Evolutionary conservation across 2,888 invertebrate species (phyloP), one percentile per base, ranked within the genome.

Genomic region (Sphecodes monilicornis): DNA sequence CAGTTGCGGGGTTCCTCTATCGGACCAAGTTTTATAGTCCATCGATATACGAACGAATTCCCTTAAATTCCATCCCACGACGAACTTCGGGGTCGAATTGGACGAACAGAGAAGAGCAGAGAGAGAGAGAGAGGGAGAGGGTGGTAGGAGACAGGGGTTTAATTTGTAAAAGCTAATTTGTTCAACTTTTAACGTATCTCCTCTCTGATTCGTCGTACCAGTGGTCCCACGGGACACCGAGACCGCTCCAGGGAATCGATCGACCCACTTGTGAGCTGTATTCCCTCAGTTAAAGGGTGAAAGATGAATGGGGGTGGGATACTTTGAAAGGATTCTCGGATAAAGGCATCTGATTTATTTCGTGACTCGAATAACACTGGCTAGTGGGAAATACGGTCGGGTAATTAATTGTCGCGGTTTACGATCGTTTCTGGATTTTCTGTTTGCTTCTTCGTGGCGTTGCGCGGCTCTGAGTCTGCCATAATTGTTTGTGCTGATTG

Each of bases 141-240:
- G 72, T 11, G 46, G 32, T 26, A n/a, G 46, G 32, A 41, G 88
- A 88, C 29, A 89, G 36, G 90, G 91, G 90, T 94, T 93, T 93
- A 92, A 94, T 94, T 94, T 93, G 94, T 93, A 92, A 92, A 93
- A 94, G 93, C 92, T 94, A 93, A 94, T 94, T 94, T 91, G 90
- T 89, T 91, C 85, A 93, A 94, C 92, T 93, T 93, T 93, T 93
- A 88, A 90, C 87, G 82, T 86, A 32, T 72, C 72, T 76, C 75
- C 64, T 72, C 66, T 66, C 70, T 68, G 71, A 50, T 66, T 50
- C 41, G 36, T 10, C 16, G 60, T 78, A 41, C 26, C 74, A n/a
- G 6, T 32, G 74, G 22, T 46, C 46, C 46, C 54, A 11, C 32
- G 73, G 82, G 66, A 73, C 78, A 64, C 66, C 39, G 60, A 54